A percentile compares a stretch with the other conserved stretches of the same genome.
Evolutionary conservation across 2,797 vertebrate genomes (phyloP).

Genomic region (Epinephelus coioides): DNA sequence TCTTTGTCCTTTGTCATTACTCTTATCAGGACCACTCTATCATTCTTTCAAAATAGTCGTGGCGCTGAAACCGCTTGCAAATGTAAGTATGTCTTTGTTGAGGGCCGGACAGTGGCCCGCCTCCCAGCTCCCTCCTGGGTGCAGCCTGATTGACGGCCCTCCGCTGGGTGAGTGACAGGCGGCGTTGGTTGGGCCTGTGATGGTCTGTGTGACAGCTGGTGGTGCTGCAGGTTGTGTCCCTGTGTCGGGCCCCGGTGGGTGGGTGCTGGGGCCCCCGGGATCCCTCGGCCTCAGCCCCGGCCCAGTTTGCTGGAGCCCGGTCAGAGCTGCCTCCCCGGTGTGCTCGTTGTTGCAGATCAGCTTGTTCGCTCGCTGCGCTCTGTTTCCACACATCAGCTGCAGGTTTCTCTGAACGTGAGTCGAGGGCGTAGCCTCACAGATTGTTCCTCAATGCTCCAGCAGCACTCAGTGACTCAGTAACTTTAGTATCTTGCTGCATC

Average conservation of each 20-base stretch:
- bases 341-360: conserved; percentile 56
- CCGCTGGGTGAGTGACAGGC: conserved; percentile 87
- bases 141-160: conserved; percentile 86
- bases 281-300: conserved; percentile 46
- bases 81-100: conserved; percentile 88
- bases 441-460: background rate
- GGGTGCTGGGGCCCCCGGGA: conserved; percentile 50
- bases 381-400: conserved; percentile 18
- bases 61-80: conserved; percentile 84
- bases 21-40: conserved; percentile 88
- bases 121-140: conserved; percentile 80
- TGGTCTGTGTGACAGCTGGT: conserved; percentile 79
- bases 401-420: background rate
- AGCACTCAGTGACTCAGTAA: background rate
- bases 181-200: conserved; percentile 75
- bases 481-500: background rate
- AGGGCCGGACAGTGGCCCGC: conserved; percentile 71
- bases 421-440: background rate
- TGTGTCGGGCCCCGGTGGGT: conserved; percentile 32
- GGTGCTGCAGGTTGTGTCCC: conserved; percentile 39
- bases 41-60: conserved; percentile 82
- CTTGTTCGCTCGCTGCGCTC: conserved; percentile 48
- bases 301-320: conserved; percentile 47
- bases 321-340: conserved; percentile 44
- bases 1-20: conserved; percentile 84